A percentile compares a stretch with the other conserved stretches of the same genome.
These are phyloP conservation scores for human DNA, from an alignment of 2,113 vertebrate species.

Conservation along the genomic window GRCh38 chr11:71218501-71219000, in stretches of 20 bases:
- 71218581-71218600: neutral
- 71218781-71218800: too few relatives aligned
- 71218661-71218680: neutral
- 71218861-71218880: rapidly evolving
- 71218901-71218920: neutral
- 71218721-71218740: neutral
- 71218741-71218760: neutral
- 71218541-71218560: too few relatives aligned
- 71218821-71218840: neutral
- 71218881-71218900: neutral
- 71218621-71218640: neutral
- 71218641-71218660: neutral
- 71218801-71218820: neutral
- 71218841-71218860: too few relatives aligned
- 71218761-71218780: neutral
- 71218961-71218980: neutral
- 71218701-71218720: neutral
- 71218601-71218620: neutral
- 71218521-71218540: too few relatives aligned
- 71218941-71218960: neutral
- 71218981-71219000: too few relatives aligned
- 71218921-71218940: neutral
- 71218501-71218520: too few relatives aligned
- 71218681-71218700: neutral
- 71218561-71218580: neutral